These are phyloP conservation scores for Datnioides undecimradiatus DNA, from an alignment of 2,113 vertebrate genomes.

Conservation along the genomic window DNA sequence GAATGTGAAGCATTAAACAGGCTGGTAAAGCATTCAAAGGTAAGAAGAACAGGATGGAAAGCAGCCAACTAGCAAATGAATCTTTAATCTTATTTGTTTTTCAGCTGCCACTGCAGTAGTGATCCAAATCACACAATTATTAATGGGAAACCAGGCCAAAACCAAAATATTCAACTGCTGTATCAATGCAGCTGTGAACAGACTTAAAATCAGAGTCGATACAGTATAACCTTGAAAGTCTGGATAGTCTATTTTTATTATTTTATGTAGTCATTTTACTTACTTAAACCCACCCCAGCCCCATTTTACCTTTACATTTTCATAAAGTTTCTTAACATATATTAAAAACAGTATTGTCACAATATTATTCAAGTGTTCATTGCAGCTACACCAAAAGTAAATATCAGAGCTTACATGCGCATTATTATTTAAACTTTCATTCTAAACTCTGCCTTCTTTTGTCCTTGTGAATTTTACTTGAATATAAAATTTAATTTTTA, in stretches of 20 bases:
- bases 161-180: background rate
- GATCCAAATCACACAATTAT: constrained; percentile 28
- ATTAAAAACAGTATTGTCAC: background rate
- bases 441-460: background rate
- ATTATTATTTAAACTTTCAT: too few relatives aligned
- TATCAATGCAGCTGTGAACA: background rate
- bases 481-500: background rate
- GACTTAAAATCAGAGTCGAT: background rate
- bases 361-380: background rate
- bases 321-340: background rate
- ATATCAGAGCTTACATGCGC: too few relatives aligned
- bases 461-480: background rate
- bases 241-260: background rate
- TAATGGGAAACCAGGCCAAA: constrained; percentile 7
- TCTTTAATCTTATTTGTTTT: constrained; percentile 29
- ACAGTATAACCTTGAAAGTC: background rate
- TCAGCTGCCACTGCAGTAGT: constrained; percentile 1
- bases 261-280: background rate
- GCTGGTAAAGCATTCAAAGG: constrained; percentile 82
- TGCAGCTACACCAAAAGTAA: background rate
- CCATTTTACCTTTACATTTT: background rate
- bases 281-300: background rate
- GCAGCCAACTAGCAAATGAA: constrained; percentile 2
- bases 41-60: constrained; percentile 58
- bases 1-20: constrained; percentile 80